phyloP scores from a whole-genome alignment of 2,888 invertebrate genomes.

The Amphiduros pacificus region DNA sequence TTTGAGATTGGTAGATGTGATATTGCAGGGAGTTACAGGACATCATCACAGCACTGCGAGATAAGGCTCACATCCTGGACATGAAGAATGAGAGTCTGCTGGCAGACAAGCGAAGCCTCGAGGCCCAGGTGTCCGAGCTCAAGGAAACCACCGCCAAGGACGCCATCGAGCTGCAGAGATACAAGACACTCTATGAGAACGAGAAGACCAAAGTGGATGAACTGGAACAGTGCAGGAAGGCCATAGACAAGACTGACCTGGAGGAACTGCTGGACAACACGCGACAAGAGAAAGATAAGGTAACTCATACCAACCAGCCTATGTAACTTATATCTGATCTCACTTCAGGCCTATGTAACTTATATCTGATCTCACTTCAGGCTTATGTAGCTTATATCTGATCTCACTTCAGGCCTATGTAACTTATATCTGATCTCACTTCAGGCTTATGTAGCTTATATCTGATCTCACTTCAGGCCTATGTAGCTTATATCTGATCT shows the following conservation, averaged over 20 bases:
- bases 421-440: too few species aligned
- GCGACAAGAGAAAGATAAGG: slow-evolving; percentile 72
- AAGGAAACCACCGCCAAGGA: slow-evolving; percentile 73
- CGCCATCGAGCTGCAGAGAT: slow-evolving; percentile 77
- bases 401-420: too few species aligned
- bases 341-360: too few species aligned
- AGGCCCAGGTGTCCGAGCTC: slow-evolving; percentile 67
- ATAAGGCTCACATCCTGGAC: slow-evolving; percentile 71
- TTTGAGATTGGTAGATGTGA: too few species aligned
- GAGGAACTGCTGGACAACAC: slow-evolving; percentile 68
- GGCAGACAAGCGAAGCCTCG: slow-evolving; percentile 74
- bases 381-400: too few species aligned
- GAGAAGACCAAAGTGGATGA: slow-evolving; percentile 81
- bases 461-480: too few species aligned
- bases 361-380: too few species aligned
- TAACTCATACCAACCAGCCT: too few species aligned
- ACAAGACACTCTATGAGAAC: slow-evolving; percentile 78
- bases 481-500: too few species aligned
- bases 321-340: too few species aligned
- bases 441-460: too few species aligned
- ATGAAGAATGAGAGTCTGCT: slow-evolving; percentile 74
- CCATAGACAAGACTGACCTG: slow-evolving; percentile 73
- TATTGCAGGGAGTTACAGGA: slow-evolving; percentile 46
- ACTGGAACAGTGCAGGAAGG: slow-evolving; percentile 64
- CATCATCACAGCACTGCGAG: slow-evolving; percentile 65